Evolutionary conservation across 2,113 vertebrate species (phyloP).

Genomic region (Mesocricetus auratus): DNA sequence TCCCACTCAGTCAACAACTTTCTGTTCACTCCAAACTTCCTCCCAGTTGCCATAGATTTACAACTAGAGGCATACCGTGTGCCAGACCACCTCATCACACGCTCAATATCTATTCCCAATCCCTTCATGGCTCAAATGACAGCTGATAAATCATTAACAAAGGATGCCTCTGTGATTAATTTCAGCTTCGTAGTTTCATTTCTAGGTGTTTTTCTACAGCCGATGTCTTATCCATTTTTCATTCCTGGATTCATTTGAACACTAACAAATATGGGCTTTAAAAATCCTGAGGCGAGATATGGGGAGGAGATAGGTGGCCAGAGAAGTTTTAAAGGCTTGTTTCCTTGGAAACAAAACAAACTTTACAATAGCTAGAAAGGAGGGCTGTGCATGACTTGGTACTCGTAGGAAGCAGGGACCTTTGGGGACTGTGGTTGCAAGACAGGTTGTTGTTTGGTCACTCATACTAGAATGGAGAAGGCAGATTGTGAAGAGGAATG

Average conservation of each 20-base stretch:
- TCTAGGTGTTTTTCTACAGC: neutral
- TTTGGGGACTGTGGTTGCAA: neutral
- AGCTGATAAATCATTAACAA: neutral
- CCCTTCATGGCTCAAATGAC: neutral
- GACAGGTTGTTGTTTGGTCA: neutral
- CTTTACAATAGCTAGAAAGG: neutral
- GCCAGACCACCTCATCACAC: neutral
- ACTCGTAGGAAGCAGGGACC: neutral
- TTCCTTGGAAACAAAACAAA: neutral
- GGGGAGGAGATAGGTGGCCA: neutral
- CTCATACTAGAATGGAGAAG: neutral
- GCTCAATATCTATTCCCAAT: neutral
- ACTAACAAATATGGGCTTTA: neutral
- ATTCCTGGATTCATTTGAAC: neutral
- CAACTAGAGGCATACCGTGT: accelerated
- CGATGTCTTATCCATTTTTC: neutral
- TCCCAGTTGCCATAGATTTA: neutral
- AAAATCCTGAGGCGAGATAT: neutral
- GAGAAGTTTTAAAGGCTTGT: neutral
- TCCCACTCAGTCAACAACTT: neutral
- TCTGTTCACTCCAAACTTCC: neutral
- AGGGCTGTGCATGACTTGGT: neutral
- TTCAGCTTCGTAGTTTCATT: neutral
- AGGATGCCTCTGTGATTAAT: neutral
- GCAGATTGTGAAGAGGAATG: neutral